Conservation (phyloP, 2,113 vertebrate species). For the Amblyopsis rosae region DNA sequence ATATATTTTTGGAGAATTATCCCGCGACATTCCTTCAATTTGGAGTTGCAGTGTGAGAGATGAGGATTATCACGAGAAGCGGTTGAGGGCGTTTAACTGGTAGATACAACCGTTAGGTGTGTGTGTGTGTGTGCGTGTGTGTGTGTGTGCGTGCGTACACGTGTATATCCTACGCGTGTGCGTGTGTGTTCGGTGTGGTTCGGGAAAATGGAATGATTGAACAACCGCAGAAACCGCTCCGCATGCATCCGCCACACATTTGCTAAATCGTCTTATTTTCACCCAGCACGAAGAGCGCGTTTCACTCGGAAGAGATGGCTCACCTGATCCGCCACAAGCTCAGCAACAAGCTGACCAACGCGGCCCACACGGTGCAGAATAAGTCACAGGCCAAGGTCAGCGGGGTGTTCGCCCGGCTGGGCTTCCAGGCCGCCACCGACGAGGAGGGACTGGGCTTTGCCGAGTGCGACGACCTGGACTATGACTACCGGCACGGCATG, state of each 20-base stretch:
- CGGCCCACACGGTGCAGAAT: slow-evolving; percentile 89
- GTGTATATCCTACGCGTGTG: neutral
- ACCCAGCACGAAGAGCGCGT: slow-evolving; percentile 17
- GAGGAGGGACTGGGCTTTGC: slow-evolving; percentile 93
- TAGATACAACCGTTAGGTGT: slow-evolving; percentile 25
- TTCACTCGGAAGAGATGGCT: slow-evolving; percentile 78
- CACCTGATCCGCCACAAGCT: slow-evolving; percentile 93
- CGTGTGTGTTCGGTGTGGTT: neutral
- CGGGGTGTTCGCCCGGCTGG: slow-evolving; percentile 92
- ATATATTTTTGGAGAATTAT: neutral
- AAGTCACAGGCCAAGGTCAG: slow-evolving; percentile 96
- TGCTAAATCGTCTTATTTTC: slow-evolving; percentile 17
- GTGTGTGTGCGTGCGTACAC: neutral
- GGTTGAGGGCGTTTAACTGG: slow-evolving; percentile 51
- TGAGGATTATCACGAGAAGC: slow-evolving; percentile 60
- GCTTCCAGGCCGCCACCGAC: slow-evolving; percentile 93
- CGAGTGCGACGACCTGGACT: slow-evolving; percentile 92
- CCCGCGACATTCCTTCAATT: neutral
- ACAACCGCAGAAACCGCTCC: neutral
- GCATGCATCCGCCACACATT: slow-evolving; percentile 20
- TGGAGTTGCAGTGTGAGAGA: slow-evolving; percentile 25
- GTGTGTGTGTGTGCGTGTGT: neutral
- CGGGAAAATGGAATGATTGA: slow-evolving; percentile 66
- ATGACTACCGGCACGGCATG: slow-evolving; percentile 91
- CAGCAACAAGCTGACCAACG: slow-evolving; percentile 84